These are phyloP conservation scores for Malurus alboscapulatus DNA, from an alignment of 2,113 vertebrate genomes.

Conservation along the genomic window DNA sequence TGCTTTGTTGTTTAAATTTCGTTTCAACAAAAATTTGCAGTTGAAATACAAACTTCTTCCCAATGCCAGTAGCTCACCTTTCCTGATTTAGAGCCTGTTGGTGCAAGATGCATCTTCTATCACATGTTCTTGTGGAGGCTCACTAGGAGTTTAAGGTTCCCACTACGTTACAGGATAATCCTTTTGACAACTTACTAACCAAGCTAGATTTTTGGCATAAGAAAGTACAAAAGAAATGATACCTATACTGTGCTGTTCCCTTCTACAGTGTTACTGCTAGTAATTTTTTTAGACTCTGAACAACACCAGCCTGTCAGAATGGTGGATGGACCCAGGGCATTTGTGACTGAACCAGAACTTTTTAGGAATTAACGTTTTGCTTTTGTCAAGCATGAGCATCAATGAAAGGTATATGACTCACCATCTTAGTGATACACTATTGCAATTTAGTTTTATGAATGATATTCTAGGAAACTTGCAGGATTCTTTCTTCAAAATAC, in stretches of 20 bases:
- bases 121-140: background rate
- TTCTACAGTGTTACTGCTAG: background rate
- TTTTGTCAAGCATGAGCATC: background rate
- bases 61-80: background rate
- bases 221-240: background rate
- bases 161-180: background rate
- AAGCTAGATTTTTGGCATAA: background rate
- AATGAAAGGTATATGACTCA: background rate
- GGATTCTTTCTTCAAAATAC: background rate
- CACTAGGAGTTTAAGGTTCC: background rate
- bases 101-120: background rate
- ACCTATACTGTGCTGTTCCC: background rate
- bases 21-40: background rate
- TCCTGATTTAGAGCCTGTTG: background rate
- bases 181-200: background rate
- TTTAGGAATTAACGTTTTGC: background rate
- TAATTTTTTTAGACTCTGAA: background rate
- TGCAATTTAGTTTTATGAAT: background rate
- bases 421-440: fast-evolving
- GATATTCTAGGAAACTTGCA: background rate
- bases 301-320: background rate
- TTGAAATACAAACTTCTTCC: background rate
- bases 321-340: background rate
- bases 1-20: background rate
- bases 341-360: background rate